Conservation (phyloP, 1,140 invertebrate genomes). For the Lepidotrigona ventralis region DNA sequence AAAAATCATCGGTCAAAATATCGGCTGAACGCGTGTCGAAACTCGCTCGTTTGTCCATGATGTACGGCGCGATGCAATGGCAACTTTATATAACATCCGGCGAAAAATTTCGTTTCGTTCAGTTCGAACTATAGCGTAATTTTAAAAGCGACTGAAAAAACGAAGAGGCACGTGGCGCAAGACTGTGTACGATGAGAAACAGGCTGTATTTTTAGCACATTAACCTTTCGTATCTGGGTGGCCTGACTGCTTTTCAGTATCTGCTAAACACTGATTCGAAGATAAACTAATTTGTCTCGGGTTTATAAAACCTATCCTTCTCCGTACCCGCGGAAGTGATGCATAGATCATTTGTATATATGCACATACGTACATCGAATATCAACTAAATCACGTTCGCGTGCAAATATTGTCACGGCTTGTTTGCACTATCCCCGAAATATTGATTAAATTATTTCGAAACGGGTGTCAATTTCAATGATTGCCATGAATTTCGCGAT, state of each 20-base stretch:
- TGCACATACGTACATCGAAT: conserved; percentile 43
- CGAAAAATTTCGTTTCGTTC: neutral
- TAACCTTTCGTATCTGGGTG: conserved; percentile 58
- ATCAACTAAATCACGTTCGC: conserved; percentile 9
- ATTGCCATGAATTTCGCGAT: neutral
- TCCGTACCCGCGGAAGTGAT: conserved; percentile 44
- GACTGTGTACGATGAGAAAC: conserved; percentile 53
- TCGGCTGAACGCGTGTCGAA: neutral
- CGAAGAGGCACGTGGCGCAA: neutral
- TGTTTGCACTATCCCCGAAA: neutral
- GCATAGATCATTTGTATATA: conserved; percentile 53
- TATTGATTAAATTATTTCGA: conserved; percentile 11
- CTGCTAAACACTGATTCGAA: conserved; percentile 58
- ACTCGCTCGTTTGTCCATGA: neutral
- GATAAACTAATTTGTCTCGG: conserved; percentile 69
- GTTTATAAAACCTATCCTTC: conserved; percentile 59
- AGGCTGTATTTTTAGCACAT: conserved; percentile 64
- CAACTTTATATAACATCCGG: neutral
- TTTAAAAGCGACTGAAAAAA: neutral
- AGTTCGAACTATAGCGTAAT: neutral
- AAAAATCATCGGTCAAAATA: neutral
- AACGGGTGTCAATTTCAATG: neutral
- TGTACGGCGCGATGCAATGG: neutral
- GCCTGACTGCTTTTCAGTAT: conserved; percentile 55
- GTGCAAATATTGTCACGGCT: conserved; percentile 10